Conservation (phyloP, 1,140 invertebrate genomes). For the Drosophila saltans region DNA sequence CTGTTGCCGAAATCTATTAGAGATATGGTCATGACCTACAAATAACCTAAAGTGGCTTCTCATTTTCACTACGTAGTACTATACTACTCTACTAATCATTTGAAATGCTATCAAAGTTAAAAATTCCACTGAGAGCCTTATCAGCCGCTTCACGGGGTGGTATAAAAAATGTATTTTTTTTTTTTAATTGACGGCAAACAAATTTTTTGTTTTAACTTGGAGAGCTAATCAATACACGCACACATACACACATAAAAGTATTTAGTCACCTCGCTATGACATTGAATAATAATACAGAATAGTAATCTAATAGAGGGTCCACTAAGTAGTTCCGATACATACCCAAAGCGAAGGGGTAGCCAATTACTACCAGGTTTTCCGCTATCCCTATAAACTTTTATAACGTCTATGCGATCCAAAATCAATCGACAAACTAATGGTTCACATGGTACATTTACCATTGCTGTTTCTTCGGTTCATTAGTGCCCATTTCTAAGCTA, state of each 20-base stretch:
- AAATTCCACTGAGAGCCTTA: slow-evolving; percentile 25
- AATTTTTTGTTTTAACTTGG: slow-evolving; percentile 15
- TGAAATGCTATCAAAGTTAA: slow-evolving; percentile 38
- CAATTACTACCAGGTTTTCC: not conserved
- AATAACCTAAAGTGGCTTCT: slow-evolving; percentile 37
- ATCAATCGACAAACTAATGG: too few relatives aligned
- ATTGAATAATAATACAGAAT: slow-evolving; percentile 45
- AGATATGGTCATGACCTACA: slow-evolving; percentile 46
- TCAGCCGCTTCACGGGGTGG: slow-evolving; percentile 32
- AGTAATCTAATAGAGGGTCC: not conserved
- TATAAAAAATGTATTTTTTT: slow-evolving; percentile 27
- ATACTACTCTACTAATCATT: slow-evolving; percentile 1
- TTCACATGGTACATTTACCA: too few relatives aligned
- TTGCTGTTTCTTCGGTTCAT: too few relatives aligned
- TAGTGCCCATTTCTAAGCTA: not conserved
- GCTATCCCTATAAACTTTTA: not conserved
- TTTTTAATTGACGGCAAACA: slow-evolving; percentile 47
- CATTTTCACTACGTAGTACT: not conserved
- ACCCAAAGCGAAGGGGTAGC: slow-evolving; percentile 24
- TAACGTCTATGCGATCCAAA: too few relatives aligned
- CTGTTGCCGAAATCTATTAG: slow-evolving; percentile 26
- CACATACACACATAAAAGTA: slow-evolving; percentile 8
- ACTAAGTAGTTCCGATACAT: slow-evolving; percentile 10
- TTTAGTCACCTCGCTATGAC: slow-evolving; percentile 61
- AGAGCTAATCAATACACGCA: slow-evolving; percentile 36